Base-by-base conservation (phyloP, 2,113 vertebrate genomes). In the Ondatra zibethicus region DNA sequence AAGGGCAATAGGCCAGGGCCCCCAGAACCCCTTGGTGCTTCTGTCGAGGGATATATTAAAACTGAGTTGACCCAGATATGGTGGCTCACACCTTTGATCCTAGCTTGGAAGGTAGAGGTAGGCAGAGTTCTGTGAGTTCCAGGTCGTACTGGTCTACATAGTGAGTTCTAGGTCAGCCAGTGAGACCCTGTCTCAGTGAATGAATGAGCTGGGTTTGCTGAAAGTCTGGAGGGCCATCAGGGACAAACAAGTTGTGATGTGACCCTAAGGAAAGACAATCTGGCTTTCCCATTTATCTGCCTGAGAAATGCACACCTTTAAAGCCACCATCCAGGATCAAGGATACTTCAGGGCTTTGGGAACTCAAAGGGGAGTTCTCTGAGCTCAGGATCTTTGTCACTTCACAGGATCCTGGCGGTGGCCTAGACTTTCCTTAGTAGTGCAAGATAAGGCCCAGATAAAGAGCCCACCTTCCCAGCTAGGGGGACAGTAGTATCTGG, bases 341-440 rank as follows among this genome's bases (percentile, higher is more conserved):
- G 25, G 52, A 2, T 95, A 65, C 73, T 75, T 92, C 13, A 42
- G 86, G 92, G 61, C 31, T 97, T 39, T 84, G 78, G 25, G 52
- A 88, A 42, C 5, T 76, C 8, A 68, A 87, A 93, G 31, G 50
- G 75, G 7, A 50, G 9, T 75, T 88, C 14, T 93, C 7, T 55
- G 68, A 95, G 55, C 21, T 63, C 47, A 91, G 55, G 52, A 55
- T 72, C 50, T 66, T 27, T 78, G 47, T 21, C 52, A 25, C 13
- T 73, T 80, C 89, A 88, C 50, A 95, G 63, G 65, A 86, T 75
- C 86, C n/a, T 63, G 27, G 77, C 75, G 68, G 61, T 66, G 76
- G 16, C 72, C 13, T 88, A 76, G 42, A 80, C 45, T 42, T 8
- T 91, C 90, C 42, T 96, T 93, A 72, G 55, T 33, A 68, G n/a